A percentile compares a stretch with the other conserved stretches of the same genome.
Evolutionary conservation across 2,888 invertebrate species (phyloP).

Genomic region (Creontiades dilutus): DNA sequence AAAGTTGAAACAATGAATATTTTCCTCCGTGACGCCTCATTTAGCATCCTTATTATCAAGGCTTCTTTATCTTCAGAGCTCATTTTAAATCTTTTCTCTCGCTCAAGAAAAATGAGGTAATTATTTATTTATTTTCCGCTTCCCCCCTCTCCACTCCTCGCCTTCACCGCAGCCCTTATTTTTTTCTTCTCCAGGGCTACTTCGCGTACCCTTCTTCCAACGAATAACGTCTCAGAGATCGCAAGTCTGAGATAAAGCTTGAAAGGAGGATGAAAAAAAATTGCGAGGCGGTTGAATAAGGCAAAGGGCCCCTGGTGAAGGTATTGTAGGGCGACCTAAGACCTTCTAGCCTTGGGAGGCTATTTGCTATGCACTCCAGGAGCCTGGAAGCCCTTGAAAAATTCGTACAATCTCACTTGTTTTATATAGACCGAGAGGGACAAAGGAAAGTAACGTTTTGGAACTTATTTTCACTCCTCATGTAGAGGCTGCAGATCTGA

Average conservation of each 20-base stretch:
- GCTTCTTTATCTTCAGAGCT: conserved; percentile 59
- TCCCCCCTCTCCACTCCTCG: conserved; percentile 12
- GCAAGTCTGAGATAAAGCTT: conserved; percentile 60
- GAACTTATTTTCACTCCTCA: background rate
- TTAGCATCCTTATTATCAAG: conserved; percentile 65
- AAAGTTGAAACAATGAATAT: conserved; percentile 66
- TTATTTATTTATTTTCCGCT: conserved; percentile 68
- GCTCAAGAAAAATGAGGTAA: conserved; percentile 66
- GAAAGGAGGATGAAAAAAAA: conserved; percentile 66
- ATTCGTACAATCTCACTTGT: conserved; percentile 52
- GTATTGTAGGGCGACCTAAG: conserved; percentile 64
- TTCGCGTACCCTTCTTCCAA: conserved; percentile 27
- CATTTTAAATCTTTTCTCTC: conserved; percentile 67
- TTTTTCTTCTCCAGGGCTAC: conserved; percentile 29
- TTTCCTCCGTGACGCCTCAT: conserved; percentile 60
- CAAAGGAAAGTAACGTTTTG: background rate
- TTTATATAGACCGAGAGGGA: background rate
- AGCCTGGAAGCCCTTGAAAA: conserved; percentile 44
- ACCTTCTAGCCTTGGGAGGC: conserved; percentile 65
- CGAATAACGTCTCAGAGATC: conserved; percentile 69
- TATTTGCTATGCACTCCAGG: conserved; percentile 64
- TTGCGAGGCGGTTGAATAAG: conserved; percentile 65
- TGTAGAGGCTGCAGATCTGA: too few species aligned
- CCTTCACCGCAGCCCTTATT: background rate
- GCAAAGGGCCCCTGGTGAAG: conserved; percentile 58